Base-by-base conservation (phyloP, 2,888 invertebrate species). In the Patella depressa region DNA sequence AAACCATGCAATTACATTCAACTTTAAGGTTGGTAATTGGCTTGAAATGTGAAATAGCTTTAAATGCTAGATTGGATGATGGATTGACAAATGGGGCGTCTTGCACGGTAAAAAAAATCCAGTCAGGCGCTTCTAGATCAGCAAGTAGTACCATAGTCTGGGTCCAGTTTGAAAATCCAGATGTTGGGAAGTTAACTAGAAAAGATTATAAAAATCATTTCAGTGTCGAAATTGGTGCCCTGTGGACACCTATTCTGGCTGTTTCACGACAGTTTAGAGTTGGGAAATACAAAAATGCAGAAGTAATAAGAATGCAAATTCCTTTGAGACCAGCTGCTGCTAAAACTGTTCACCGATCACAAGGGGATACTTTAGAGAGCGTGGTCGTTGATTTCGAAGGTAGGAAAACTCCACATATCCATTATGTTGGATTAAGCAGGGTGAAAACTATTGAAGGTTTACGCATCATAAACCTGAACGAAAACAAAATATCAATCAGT, bases 401-500 rank as follows among this genome's bases (percentile, higher is more conserved):
- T 24, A 24, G 24, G 24, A 24, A 24, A 24, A 24, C 24, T 24
- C 24, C 24, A 24, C 24, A 24, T 24, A 24, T 24, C 24, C 24
- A 24, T 24, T 24, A 24, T 24, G 24, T 24, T 24, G 24, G 73
- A 79, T 29, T 29, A 29, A 29, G 29, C 29, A 74, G 57, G 19
- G 14, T 79, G 78, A 59, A 79, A 79, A 73, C 81, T 78, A 24
- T 24, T 81, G 17, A 24, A 70, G 29, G 29, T 29, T 29, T 29
- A 29, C 29, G 2, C 29, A 29, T 29, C 29, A 29, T 29, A 29
- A 29, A 55, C 73, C 72, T 53, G 71, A 77, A 15, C 69, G 69
- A 73, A 79, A 75, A 24, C 77, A 78, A 75, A 79, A 78, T n/a
- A 34, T 79, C n/a, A 77, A 75, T 54, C 55, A 71, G 72, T 70